Percentiles rank a stretch among this genome's conserved stretches.
Evolutionary conservation across 1,140 invertebrate species (phyloP).

Genomic region (Cryptotermes secundus): DNA sequence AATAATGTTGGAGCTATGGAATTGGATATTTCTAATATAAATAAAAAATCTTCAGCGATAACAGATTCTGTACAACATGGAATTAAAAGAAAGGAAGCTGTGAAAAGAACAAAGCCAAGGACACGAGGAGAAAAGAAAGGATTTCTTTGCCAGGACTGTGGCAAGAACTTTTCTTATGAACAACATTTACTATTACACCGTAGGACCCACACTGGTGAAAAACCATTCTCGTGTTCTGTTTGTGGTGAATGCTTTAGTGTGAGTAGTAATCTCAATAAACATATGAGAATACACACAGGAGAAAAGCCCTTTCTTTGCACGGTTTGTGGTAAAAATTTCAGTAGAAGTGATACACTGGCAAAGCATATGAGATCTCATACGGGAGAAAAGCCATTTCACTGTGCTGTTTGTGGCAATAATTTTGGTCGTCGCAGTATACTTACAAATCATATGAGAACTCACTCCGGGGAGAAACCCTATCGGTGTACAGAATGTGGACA

Average conservation of each 20-base stretch:
- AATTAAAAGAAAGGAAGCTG: background rate
- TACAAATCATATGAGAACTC: slow-evolving; percentile 20
- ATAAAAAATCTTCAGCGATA: background rate
- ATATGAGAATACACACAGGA: slow-evolving; percentile 60
- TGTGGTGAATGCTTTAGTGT: slow-evolving; percentile 54
- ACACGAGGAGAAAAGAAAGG: background rate
- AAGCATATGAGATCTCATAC: slow-evolving; percentile 56
- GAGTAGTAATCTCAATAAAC: slow-evolving; percentile 59
- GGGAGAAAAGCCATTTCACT: slow-evolving; percentile 59
- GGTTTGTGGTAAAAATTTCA: slow-evolving; percentile 54
- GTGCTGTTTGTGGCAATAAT: slow-evolving; percentile 52
- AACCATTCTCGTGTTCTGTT: slow-evolving; percentile 60
- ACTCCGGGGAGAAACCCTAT: slow-evolving; percentile 25
- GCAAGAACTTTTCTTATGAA: slow-evolving; percentile 16
- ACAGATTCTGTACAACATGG: background rate
- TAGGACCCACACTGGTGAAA: slow-evolving; percentile 56
- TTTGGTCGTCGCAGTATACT: slow-evolving; percentile 8
- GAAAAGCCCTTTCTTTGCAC: slow-evolving; percentile 60
- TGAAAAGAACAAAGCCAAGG: slow-evolving; percentile 3
- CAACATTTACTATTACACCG: slow-evolving; percentile 17
- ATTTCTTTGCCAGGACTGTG: background rate
- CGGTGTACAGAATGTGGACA: background rate
- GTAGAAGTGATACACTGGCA: slow-evolving; percentile 52
- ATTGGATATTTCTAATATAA: background rate
- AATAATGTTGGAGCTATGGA: background rate